Evolutionary conservation across 2,113 vertebrate genomes (phyloP), one percentile per base, ranked within the genome.

Genomic region (Ariopsis seemanni): DNA sequence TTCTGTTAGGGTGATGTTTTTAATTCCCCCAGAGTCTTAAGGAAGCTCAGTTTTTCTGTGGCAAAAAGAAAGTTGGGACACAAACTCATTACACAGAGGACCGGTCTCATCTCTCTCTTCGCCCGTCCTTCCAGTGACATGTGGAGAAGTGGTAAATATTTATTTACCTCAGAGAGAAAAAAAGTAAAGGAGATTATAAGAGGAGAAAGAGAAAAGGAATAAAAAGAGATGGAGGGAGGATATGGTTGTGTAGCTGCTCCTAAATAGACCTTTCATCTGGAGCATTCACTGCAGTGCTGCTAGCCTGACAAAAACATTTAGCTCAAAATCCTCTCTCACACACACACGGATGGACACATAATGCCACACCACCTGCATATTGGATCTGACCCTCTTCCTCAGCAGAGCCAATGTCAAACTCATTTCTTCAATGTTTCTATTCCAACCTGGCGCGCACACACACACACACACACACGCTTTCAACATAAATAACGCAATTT

Each of bases 371-470:
- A 20, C n/a, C 3, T 60, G 42, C 17, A 27, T 94, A 94, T 94
- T 94, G 92, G 93, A 94, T 94, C 91, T 92, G 93, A 93, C 94
- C 94, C 90, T 92, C 90, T 94, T 92, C 91, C 93, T 91, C 93
- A 93, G 90, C 77, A 89, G 88, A 81, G 90, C 92, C 93, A 94
- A 90, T 94, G 93, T 94, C 93, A 94, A 91, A 94, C 88, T 93
- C 90, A 93, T 93, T 94, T 92, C 87, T 72, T 83, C 93, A 85
- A 1, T 55, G 85, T 42, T 89, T 92, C 88, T 89, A 90, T 93
- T 93, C 92, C 90, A 63, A 42, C 27, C 52, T 72, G 15, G 25
- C 52, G 27, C 22, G 25, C 30, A 79, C 52, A 30, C 25, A 57
- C 52, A 79, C 52, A 77, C 88, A 86, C 20, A 71, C 48, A 77